Evolutionary conservation across 2,113 vertebrate species (phyloP), one percentile per base, ranked within the genome.

Genomic region (Mobula birostris): DNA sequence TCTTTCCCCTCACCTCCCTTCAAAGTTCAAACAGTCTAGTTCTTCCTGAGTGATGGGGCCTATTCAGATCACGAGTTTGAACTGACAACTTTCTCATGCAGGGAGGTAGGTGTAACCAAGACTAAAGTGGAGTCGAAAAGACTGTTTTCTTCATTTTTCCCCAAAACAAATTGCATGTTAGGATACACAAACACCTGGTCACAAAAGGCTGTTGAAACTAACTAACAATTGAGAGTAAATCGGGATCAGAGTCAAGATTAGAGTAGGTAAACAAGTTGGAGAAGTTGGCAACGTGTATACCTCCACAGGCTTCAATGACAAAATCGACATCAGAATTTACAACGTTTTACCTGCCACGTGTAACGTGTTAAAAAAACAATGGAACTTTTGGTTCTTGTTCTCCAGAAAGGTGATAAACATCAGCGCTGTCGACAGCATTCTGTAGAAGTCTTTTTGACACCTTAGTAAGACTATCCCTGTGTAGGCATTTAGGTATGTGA

Each of bases 401-500:
- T 98, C 97, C 94, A 99, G 95, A 29, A 91, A 87, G 2, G 97
- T 97, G 83, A 99, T 97, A 95, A 99, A 99, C 80, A 98, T 97
- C 48, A 99, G 97, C 0, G 98, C 97, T 58, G 98, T 98, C 97
- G 98, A 98, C 32, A 99, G 96, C 24, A 99, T 96, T 68, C 95
- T 96, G 95, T 97, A 98, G 94, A 96, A 97, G 0, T 96, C 97
- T 95, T 98, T 99, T 63, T 97, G 97, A 95, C 98, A 98, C 8
- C 98, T 97, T 94, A 99, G 96, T 0, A 99, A 96, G 94, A 98
- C 97, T 21, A 98, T 96, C 92, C 98, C 98, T 5, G 98, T 99
- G 83, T 98, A 98, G 61, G 98, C 98, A 74, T 99, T 99, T 94
- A 99, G 95, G 95, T 99, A 99, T 95, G 98, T 98, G 95, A 99